These are phyloP conservation scores for Diarsia rubi DNA, from an alignment of 2,888 invertebrate species.

Conservation along the genomic window DNA sequence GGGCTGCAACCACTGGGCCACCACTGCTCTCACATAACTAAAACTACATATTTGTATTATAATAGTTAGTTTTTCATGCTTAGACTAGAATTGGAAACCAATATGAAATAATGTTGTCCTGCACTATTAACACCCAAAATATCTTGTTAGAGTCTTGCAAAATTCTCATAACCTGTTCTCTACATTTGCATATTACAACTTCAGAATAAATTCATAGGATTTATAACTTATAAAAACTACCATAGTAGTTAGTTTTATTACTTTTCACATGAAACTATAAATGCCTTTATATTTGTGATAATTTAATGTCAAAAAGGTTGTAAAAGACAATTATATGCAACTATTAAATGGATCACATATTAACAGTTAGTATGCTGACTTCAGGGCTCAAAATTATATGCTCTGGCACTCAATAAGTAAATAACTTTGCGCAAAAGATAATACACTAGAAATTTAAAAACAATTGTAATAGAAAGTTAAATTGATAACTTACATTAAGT, in stretches of 20 bases:
- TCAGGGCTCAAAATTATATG: background rate
- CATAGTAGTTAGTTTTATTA: background rate
- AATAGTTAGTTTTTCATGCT: background rate
- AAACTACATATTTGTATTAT: background rate
- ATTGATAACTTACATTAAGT: conserved; percentile 27
- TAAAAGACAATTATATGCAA: background rate
- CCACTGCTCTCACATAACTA: no score
- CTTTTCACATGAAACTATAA: background rate
- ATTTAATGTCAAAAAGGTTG: background rate
- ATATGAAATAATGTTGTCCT: background rate
- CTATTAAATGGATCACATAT: background rate
- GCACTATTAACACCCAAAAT: background rate
- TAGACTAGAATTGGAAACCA: background rate
- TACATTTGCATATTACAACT: background rate
- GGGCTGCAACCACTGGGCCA: no score
- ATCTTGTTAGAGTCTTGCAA: no score
- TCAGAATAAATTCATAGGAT: background rate
- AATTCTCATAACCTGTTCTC: background rate
- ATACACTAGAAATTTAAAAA: background rate
- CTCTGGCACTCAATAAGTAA: background rate
- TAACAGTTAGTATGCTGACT: background rate
- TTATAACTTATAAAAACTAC: background rate
- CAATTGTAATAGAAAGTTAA: background rate
- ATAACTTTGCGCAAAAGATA: background rate
- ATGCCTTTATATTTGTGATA: background rate